Base-by-base conservation (phyloP, 2,113 vertebrate species). In the Lipophrys pholis region DNA sequence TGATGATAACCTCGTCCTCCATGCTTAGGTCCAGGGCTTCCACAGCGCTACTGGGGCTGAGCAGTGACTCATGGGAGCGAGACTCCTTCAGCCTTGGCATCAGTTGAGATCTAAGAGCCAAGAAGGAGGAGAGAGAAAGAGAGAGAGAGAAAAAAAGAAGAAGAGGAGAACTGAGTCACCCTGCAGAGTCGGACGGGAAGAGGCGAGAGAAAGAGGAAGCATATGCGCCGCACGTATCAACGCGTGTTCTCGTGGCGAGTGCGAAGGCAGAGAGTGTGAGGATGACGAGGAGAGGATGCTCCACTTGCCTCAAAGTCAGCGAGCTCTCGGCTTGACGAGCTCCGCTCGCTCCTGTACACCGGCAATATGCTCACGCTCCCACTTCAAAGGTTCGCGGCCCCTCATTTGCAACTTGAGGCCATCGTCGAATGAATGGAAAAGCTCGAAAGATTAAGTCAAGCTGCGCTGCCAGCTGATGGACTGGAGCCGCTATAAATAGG, bases 1-100 rank as follows among this genome's bases (percentile, higher is more conserved):
- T 99, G 92, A 99, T 99, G 77, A 96, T 86, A 66, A 99, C 97
- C 66, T 99, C 96, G 84, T 99, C 97, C 94, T 99, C 98, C 98
- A 99, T 99, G 30, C 98, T 99, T 96, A 99, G 95, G 93, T 99
- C 98, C 93, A 99, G 93, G 58, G 97, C 97, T 92, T 98, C 97
- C 57, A 97, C 97, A 12, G 96, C 97, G 16, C 95, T 97, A 88
- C 96, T 98, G 89, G 98, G 98, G 92, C 96, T 98, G 93, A 99
- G 97, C 94, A 99, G 89, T 83, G 97, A 99, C 94, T 99, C 97
- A 97, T 98, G 97, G 84, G 97, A 99, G 85, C 97, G 97, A 1
- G 97, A 99, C 94, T 99, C 98, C 87, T 99, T 99, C 97, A 99
- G 95, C 91, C 97, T 99, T 78, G 96, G 97, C 97, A 99, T 99